These are phyloP conservation scores for Matsumyia berberina DNA, from an alignment of 2,888 invertebrate genomes.

Conservation along the genomic window DNA sequence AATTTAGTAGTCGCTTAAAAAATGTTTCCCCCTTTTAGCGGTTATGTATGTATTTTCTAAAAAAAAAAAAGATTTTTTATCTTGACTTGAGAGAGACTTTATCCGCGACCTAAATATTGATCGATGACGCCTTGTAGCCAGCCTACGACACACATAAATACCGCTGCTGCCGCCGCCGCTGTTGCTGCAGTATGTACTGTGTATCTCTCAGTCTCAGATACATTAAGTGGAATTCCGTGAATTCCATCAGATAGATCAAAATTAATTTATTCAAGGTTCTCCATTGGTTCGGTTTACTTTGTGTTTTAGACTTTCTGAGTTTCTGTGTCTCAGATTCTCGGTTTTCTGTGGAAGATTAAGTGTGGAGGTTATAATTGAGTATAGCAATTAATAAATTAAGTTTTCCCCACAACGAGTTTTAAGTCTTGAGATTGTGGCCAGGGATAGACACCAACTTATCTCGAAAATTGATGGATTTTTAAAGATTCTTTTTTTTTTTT, in stretches of 20 bases:
- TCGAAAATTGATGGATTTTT: constrained; percentile 35
- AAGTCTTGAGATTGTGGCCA: not conserved
- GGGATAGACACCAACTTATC: constrained; percentile 17
- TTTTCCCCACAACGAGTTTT: constrained; percentile 11
- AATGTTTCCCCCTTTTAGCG: no score
- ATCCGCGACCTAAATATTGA: constrained; percentile 59
- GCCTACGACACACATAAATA: not conserved
- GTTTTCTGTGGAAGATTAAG: constrained; percentile 22
- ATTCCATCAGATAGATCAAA: constrained; percentile 69
- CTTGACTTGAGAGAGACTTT: constrained; percentile 33
- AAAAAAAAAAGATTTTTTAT: no score
- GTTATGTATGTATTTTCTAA: no score
- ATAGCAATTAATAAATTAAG: constrained; percentile 58
- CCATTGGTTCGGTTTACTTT: constrained; percentile 45
- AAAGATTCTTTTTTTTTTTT: constrained; percentile 21
- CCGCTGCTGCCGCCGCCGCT: constrained; percentile 26
- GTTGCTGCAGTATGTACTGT: not conserved
- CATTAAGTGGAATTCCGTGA: constrained; percentile 66
- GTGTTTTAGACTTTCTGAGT: constrained; percentile 19
- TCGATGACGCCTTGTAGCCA: constrained; percentile 59
- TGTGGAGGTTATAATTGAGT: constrained; percentile 64
- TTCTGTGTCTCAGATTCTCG: constrained; percentile 4
- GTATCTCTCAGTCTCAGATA: constrained; percentile 28
- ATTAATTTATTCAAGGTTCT: constrained; percentile 72
- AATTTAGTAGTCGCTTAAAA: no score